Evolutionary conservation across 1,140 invertebrate genomes (phyloP), one percentile per base, ranked within the genome.

Genomic region (Metaphire vulgaris): DNA sequence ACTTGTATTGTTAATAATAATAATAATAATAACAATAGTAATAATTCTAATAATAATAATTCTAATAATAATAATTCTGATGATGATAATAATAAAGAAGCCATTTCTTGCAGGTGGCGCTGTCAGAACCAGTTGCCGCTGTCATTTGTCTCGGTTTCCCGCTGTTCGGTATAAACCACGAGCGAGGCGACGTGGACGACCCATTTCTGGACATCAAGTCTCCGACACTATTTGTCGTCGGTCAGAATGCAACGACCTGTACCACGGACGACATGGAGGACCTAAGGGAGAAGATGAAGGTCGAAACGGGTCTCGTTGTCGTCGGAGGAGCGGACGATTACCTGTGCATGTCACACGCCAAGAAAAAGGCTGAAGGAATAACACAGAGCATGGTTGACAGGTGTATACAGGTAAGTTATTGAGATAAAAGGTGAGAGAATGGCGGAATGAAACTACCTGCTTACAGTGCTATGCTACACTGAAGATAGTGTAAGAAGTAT

Each of bases 321-420:
- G 90, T 95, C n/a, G 92, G 92, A 29, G 90, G 91, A 41, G 92
- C 91, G 1, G 92, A 95, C 85, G 91, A 93, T 83, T 86, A 90
- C 71, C 86, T 95, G 1, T 87, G 92, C 72, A 88, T 95, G 74
- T 89, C 88, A 2, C 90, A 90, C 65, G 87, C 88, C 1, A 92
- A 93, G 81, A 90, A 91, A 73, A 88, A 90, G 78, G 85, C 87
- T 1, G 91, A 93, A 77, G 89, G 90, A 41, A 89, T 95, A 26
- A 95, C 92, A 0, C 93, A 95, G 82, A 88, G 89, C 32, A 92
- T 93, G 88, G 92, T 94, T 0, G 93, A 95, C 83, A 87, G 91
- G 65, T 91, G 90, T 83, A 90, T 96, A 73, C 78, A 84, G 81
- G 85, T 85, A 32, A n/a, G 72, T 0, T 2, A 30, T 33, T 32